A percentile compares a stretch with the other conserved stretches of the same genome.
phyloP scores from a whole-genome alignment of 2,113 vertebrate species.

The Pavo muticus region DNA sequence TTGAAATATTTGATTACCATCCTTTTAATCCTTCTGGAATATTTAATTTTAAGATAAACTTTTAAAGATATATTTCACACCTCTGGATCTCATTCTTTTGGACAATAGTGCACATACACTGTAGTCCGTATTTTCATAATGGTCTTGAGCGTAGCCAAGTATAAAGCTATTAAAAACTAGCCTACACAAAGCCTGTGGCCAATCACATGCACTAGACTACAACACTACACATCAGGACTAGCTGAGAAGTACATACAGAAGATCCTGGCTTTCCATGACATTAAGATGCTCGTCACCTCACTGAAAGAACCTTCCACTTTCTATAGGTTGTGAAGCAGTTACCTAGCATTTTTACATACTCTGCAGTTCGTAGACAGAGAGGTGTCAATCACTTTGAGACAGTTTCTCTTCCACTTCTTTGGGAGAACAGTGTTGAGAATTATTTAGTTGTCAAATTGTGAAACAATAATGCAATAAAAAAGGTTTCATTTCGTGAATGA shows the following conservation, averaged over 20 bases:
- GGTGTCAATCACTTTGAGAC: background rate
- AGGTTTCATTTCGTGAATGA: background rate
- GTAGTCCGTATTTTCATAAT: background rate
- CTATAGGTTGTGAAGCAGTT: background rate
- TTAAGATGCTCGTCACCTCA: background rate
- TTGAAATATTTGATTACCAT: background rate
- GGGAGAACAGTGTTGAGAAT: background rate
- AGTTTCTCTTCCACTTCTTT: background rate
- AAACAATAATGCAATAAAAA: background rate
- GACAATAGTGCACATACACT: background rate
- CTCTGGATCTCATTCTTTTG: background rate
- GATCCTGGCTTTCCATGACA: background rate
- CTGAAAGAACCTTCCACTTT: constrained; percentile 45
- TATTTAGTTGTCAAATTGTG: constrained; percentile 21
- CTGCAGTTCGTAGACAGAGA: background rate
- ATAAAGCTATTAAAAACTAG: background rate
- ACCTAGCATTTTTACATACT: constrained; percentile 2
- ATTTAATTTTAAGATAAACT: background rate
- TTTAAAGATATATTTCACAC: background rate
- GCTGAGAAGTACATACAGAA: background rate
- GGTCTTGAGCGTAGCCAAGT: background rate
- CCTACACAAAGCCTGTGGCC: background rate
- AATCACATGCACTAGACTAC: background rate
- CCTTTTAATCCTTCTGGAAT: too few relatives aligned
- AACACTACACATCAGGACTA: background rate